Percentiles rank a stretch among this genome's conserved stretches.
Conservation (phyloP, 2,797 vertebrate genomes). For the Scleropages formosus region DNA sequence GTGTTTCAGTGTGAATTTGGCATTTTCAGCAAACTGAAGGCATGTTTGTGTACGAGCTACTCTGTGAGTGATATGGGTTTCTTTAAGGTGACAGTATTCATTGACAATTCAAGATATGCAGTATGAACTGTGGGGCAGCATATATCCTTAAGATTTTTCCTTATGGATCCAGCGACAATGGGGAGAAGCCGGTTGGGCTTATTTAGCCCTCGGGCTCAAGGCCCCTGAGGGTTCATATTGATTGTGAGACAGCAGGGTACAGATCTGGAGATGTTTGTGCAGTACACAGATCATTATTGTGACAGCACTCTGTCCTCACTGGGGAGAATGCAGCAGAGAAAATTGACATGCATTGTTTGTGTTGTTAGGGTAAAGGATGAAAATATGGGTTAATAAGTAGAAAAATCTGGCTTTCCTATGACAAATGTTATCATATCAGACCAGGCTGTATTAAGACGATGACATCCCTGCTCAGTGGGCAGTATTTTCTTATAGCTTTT, state of each 20-base stretch:
- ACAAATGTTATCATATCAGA: background rate
- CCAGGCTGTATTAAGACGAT: too few species aligned
- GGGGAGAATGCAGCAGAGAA: slow-evolving; percentile 2
- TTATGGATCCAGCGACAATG: background rate
- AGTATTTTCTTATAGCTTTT: too few species aligned
- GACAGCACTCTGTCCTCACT: background rate
- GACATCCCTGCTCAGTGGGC: too few species aligned
- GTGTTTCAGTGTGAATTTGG: too few species aligned
- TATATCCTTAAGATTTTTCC: background rate
- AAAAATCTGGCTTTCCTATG: background rate
- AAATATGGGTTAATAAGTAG: slow-evolving; percentile 6
- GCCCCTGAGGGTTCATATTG: slow-evolving; percentile 1
- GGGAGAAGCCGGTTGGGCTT: background rate
- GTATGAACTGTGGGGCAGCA: too few species aligned
- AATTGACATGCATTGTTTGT: slow-evolving; percentile 17
- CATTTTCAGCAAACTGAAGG: too few species aligned
- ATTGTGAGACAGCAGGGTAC: background rate
- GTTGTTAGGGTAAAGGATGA: background rate
- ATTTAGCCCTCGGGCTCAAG: slow-evolving; percentile 3
- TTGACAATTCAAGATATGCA: too few species aligned
- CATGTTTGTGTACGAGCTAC: too few species aligned
- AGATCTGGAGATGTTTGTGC: background rate
- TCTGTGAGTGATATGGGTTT: too few species aligned
- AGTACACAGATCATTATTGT: background rate
- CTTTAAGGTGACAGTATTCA: too few species aligned